Evolutionary conservation across 37 sponge, comb jelly and placozoan species (phyloP), one percentile per base, ranked within the genome.

Genomic region (Cladorhizidae sp.): DNA sequence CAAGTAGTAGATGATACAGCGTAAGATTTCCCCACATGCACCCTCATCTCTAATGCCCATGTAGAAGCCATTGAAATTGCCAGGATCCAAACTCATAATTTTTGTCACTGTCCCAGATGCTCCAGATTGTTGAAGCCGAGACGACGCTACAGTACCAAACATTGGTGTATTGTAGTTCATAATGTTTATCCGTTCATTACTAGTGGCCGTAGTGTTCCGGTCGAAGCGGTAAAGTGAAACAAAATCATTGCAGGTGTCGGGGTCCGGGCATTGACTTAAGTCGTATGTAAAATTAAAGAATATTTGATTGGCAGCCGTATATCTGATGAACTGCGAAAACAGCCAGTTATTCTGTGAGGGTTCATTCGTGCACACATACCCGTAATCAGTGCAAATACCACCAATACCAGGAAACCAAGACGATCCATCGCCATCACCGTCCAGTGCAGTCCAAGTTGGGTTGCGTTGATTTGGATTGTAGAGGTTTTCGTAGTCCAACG

Each of bases 311-410:
- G 43, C 72, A 41, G 22, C 22, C 49, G 40, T n/a, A 23, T 22
- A 71, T 2, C 72, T 71, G 25, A 71, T 42, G 45, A 36, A 25
- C 28, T 71, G 72, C n/a, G 72, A 50, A 36, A 71, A 71, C 26
- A 71, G 5, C 72, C 72, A 71, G 72, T 71, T 71, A 41, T 71
- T 71, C 38, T 71, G 72, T 71, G 43, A 12, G 6, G 40, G 8
- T 7, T 28, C 26, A 8, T 7, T 5, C 26, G 40, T 38, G 28
- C 69, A 68, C 21, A 36, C 39, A 37, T 7, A 22, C 5, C 3
- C 3, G 5, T 8, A 7, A 31, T 22, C 6, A 8, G 20, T 5
- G 28, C 69, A 68, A 22, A 31, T 8, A 9, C 37, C 37, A 8
- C 17, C 17, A 64, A n/a, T n/a, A 22, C 7, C 7, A 31, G 21